Evolutionary conservation across 1,140 invertebrate genomes (phyloP).

Genomic region (Drosophila dunni): DNA sequence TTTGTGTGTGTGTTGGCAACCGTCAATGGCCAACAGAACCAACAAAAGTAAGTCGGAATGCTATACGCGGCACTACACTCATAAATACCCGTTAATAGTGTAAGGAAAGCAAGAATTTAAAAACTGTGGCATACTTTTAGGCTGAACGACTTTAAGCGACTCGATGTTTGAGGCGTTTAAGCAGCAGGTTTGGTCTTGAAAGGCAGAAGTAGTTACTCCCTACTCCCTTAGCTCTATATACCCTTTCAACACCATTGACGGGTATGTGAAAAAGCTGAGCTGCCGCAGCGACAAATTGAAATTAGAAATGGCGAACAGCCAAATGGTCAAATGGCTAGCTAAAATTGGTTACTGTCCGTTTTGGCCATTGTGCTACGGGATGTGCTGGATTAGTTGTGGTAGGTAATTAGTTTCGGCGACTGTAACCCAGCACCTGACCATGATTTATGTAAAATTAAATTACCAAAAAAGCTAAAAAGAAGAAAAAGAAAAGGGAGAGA

Average conservation of each 20-base stretch:
- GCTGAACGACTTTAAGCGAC: no score
- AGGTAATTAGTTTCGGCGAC: constrained; percentile 57
- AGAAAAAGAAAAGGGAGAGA: not conserved
- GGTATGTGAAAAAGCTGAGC: constrained; percentile 20
- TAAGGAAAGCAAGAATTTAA: no score
- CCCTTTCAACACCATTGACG: constrained; percentile 4
- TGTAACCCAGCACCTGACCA: constrained; percentile 54
- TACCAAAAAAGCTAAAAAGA: constrained; percentile 23
- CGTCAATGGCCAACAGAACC: constrained; percentile 43
- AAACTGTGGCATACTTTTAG: no score
- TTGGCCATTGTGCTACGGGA: constrained; percentile 16
- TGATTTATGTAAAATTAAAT: constrained; percentile 66
- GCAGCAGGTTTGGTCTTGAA: no score
- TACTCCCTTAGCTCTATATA: no score
- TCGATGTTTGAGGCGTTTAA: no score
- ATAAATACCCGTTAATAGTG: no score
- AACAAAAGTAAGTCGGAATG: not conserved
- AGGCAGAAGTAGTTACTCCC: no score
- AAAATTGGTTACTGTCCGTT: constrained; percentile 35
- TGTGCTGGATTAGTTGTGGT: constrained; percentile 36
- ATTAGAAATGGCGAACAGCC: constrained; percentile 60
- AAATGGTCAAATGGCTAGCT: constrained; percentile 32
- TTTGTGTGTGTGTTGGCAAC: constrained; percentile 16
- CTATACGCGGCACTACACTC: no score
- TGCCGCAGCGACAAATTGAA: constrained; percentile 57